These are phyloP conservation scores for Mythimna ferrago DNA, from an alignment of 2,888 invertebrate species.

Conservation along the genomic window DNA sequence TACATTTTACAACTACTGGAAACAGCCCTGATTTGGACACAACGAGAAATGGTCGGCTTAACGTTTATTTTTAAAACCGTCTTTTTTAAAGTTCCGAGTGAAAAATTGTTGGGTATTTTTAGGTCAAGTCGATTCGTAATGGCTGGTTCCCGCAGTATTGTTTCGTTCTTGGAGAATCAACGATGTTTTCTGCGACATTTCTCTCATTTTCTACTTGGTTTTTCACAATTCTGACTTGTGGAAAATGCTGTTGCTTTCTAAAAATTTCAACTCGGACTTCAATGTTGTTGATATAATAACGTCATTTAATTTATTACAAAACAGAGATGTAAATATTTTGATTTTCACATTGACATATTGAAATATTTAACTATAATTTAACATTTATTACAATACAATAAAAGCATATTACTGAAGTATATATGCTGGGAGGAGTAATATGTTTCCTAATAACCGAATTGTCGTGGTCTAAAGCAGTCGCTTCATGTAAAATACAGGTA, in stretches of 20 bases:
- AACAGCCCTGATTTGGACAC: conserved; percentile 61
- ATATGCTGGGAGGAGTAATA: too few species aligned
- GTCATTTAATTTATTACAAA: background rate
- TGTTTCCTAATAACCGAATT: too few species aligned
- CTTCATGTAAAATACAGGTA: too few species aligned
- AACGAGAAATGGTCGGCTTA: conserved; percentile 56
- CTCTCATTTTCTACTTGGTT: conserved; percentile 41
- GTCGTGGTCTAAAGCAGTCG: too few species aligned
- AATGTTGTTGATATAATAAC: background rate
- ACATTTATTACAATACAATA: too few species aligned
- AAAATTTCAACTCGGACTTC: background rate
- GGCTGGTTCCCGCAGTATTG: conserved; percentile 52
- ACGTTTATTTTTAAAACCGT: conserved; percentile 54
- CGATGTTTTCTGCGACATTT: conserved; percentile 50
- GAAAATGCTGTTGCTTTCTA: conserved; percentile 15
- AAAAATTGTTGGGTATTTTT: conserved; percentile 61
- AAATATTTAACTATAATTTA: background rate
- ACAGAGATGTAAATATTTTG: background rate
- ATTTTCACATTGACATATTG: background rate
- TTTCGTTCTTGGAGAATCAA: conserved; percentile 55
- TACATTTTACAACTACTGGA: conserved; percentile 34
- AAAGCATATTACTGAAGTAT: too few species aligned
- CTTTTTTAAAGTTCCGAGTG: conserved; percentile 61
- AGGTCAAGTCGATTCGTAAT: conserved; percentile 62
- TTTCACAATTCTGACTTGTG: conserved; percentile 34